These are phyloP conservation scores for Busseola fusca DNA, from an alignment of 2,888 invertebrate species.

Conservation along the genomic window DNA sequence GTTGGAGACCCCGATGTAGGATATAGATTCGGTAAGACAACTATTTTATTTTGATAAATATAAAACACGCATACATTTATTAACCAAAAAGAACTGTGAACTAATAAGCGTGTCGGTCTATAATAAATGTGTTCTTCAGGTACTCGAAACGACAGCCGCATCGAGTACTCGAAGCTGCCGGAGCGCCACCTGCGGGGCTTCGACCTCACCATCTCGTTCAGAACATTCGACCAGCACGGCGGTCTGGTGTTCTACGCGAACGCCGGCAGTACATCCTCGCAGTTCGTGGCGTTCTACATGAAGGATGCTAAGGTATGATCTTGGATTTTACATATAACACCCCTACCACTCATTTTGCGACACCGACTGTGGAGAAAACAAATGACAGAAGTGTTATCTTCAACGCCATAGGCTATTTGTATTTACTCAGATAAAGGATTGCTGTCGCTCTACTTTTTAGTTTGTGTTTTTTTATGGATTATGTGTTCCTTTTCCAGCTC, in stretches of 20 bases:
- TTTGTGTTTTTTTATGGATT: background rate
- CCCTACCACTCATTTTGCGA: too few relatives aligned
- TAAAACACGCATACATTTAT: background rate
- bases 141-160: constrained; percentile 91
- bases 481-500: constrained; percentile 82
- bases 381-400: too few relatives aligned
- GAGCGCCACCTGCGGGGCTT: constrained; percentile 91
- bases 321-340: background rate
- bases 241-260: constrained; percentile 95
- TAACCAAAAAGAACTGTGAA: background rate
- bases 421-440: too few relatives aligned
- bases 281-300: constrained; percentile 93
- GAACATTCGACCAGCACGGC: constrained; percentile 91
- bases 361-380: too few relatives aligned
- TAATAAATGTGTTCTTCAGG: constrained; percentile 78
- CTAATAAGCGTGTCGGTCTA: background rate
- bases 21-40: constrained; percentile 86
- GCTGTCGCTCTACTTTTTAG: too few relatives aligned
- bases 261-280: constrained; percentile 88
- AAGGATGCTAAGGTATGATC: constrained; percentile 91
- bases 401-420: background rate
- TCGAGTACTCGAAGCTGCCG: constrained; percentile 91
- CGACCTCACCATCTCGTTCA: constrained; percentile 94
- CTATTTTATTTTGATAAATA: background rate
- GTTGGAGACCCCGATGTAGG: constrained; percentile 87